These are phyloP conservation scores for Clinocottus analis DNA, from an alignment of 2,113 vertebrate genomes.

Conservation along the genomic window DNA sequence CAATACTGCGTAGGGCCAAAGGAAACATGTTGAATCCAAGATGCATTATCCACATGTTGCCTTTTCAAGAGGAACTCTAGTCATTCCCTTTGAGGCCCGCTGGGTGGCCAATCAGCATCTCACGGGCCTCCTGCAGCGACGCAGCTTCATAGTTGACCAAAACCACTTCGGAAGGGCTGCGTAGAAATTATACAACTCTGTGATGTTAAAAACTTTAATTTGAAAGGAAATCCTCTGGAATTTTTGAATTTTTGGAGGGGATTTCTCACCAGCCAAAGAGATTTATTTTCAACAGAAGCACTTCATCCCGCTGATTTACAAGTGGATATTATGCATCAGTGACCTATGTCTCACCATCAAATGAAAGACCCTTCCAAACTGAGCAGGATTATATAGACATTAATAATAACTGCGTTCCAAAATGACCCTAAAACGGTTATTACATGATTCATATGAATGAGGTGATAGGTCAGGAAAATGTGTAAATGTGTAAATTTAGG, in stretches of 20 bases:
- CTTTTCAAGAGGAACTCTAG: neutral
- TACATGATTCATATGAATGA: neutral
- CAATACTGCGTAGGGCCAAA: neutral
- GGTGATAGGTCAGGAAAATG: no score
- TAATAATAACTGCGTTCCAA: neutral
- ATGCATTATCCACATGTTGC: slow-evolving; percentile 11
- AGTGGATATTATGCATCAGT: neutral
- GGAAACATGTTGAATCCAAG: neutral
- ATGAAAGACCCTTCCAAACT: neutral
- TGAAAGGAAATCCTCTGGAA: neutral
- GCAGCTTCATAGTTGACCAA: neutral
- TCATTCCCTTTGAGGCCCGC: neutral
- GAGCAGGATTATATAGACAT: neutral
- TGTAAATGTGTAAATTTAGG: no score
- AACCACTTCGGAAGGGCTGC: neutral
- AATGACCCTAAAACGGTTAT: no score
- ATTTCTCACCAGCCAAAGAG: neutral
- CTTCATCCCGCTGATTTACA: neutral
- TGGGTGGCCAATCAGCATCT: neutral
- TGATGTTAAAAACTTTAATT: neutral
- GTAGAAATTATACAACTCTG: neutral
- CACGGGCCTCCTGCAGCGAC: neutral
- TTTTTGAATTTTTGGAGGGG: neutral
- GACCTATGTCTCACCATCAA: neutral
- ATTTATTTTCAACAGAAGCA: neutral